Evolutionary conservation across 2,888 invertebrate genomes (phyloP).

Genomic region (Helobdella robusta): DNA sequence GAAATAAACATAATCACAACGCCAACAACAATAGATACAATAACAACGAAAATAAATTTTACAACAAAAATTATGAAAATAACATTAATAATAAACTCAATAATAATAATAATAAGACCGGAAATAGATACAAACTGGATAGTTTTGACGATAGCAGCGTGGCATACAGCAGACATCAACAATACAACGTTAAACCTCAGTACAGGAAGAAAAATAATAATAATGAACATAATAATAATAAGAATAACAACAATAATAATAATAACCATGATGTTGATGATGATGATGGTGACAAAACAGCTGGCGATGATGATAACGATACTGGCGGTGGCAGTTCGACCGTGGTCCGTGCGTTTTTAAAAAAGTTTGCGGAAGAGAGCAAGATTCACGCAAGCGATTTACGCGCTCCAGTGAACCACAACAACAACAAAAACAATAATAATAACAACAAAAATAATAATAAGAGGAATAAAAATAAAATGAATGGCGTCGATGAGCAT

Average conservation of each 20-base stretch:
- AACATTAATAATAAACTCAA: background rate
- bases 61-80: background rate
- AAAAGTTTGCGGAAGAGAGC: too few species aligned
- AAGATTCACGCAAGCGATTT: background rate
- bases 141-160: too few species aligned
- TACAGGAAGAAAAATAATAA: too few species aligned
- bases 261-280: slow-evolving; percentile 8
- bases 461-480: background rate
- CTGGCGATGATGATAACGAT: slow-evolving; percentile 10
- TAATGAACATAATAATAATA: background rate
- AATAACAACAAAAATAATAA: background rate
- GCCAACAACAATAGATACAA: slow-evolving; percentile 6
- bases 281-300: slow-evolving; percentile 6
- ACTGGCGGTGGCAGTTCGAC: too few species aligned
- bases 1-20: background rate
- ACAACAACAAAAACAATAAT: background rate
- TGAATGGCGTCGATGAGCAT: background rate
- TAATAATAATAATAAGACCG: slow-evolving; percentile 5
- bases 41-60: background rate
- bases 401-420: background rate
- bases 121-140: too few species aligned
- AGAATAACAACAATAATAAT: background rate
- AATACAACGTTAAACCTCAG: too few species aligned
- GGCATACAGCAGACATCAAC: too few species aligned
- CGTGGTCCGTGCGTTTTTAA: too few species aligned